Conservation (phyloP, 2,888 invertebrate species). For the Lycophotia porphyrea region DNA sequence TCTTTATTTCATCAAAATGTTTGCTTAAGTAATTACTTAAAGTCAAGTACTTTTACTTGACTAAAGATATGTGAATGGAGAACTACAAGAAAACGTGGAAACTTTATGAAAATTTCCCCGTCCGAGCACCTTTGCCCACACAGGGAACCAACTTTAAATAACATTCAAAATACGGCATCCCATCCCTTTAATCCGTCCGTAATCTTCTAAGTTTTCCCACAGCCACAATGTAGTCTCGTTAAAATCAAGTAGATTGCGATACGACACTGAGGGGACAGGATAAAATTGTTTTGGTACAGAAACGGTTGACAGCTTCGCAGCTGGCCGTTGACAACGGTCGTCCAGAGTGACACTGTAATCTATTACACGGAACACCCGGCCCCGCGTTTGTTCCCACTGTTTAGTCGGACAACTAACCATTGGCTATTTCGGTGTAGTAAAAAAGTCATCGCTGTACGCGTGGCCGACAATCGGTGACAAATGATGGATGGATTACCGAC, state of each 20-base stretch:
- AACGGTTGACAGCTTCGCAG: slow-evolving; percentile 76
- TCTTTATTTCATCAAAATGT: no score
- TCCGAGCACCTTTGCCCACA: background rate
- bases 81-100: background rate
- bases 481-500: slow-evolving; percentile 54
- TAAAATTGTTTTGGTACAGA: slow-evolving; percentile 70
- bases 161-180: slow-evolving; percentile 34
- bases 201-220: slow-evolving; percentile 59
- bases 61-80: background rate
- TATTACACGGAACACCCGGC: slow-evolving; percentile 75
- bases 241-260: slow-evolving; percentile 70
- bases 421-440: slow-evolving; percentile 62
- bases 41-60: no score
- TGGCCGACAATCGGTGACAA: slow-evolving; percentile 53
- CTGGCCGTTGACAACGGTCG: slow-evolving; percentile 82
- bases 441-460: slow-evolving; percentile 57
- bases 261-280: slow-evolving; percentile 64
- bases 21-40: no score
- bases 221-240: slow-evolving; percentile 63
- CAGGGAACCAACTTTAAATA: slow-evolving; percentile 17
- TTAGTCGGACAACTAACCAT: slow-evolving; percentile 61
- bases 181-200: slow-evolving; percentile 44
- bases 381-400: slow-evolving; percentile 58
- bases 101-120: background rate
- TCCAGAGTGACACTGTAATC: slow-evolving; percentile 80